These are phyloP conservation scores for Machimus atricapillus DNA, from an alignment of 2,888 invertebrate genomes.

Conservation along the genomic window DNA sequence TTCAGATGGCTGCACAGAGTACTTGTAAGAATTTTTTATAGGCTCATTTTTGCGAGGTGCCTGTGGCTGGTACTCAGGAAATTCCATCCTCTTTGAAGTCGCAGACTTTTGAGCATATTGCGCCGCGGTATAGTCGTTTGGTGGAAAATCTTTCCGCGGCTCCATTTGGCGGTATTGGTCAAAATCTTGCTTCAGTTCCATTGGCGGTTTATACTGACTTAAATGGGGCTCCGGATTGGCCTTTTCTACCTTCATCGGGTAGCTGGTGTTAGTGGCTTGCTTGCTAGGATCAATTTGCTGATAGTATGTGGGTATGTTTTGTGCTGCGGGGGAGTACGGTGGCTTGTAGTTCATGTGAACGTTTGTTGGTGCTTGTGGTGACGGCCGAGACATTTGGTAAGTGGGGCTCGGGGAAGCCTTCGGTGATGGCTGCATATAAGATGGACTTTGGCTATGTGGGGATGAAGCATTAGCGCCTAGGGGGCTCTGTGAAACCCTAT, in stretches of 20 bases:
- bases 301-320: background rate
- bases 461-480: conserved; percentile 35
- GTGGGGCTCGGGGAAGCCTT: conserved; percentile 46
- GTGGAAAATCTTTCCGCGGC: background rate
- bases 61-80: background rate
- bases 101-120: background rate
- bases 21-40: background rate
- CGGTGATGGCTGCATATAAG: conserved; percentile 46
- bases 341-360: conserved; percentile 14
- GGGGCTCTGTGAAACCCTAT: background rate
- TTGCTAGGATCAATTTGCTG: background rate
- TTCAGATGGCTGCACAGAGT: background rate
- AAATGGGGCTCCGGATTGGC: background rate
- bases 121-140: background rate
- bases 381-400: conserved; percentile 32
- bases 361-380: conserved; percentile 19
- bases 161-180: background rate
- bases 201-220: background rate
- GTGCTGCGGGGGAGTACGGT: background rate
- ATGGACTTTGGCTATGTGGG: conserved; percentile 46
- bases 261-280: background rate
- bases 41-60: background rate
- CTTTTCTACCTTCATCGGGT: background rate
- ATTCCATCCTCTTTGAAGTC: background rate
- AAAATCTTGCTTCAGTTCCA: background rate